Evolutionary conservation across 2,888 invertebrate genomes (phyloP).

Genomic region (Entomobrya proxima): DNA sequence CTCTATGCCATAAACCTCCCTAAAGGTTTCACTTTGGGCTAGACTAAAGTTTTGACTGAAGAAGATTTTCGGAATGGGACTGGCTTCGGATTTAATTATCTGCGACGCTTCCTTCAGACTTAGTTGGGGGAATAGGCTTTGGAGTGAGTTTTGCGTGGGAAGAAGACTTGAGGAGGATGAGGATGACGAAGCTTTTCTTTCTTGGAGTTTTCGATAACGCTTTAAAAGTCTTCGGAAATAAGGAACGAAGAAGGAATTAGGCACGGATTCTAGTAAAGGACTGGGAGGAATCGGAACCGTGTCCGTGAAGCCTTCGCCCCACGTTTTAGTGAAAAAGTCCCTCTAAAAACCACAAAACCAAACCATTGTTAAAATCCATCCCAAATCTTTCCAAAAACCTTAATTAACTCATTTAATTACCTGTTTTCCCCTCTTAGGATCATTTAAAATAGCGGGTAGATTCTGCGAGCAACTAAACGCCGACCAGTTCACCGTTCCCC

Average conservation of each 20-base stretch:
- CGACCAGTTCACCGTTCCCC: too few species aligned
- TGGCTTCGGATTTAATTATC: slow-evolving; percentile 72
- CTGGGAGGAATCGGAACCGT: slow-evolving; percentile 77
- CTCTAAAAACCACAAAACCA: too few species aligned
- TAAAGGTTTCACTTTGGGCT: slow-evolving; percentile 88
- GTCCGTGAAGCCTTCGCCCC: too few species aligned
- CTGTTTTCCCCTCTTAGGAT: too few species aligned
- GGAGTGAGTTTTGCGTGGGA: slow-evolving; percentile 67
- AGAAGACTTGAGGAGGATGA: slow-evolving; percentile 2
- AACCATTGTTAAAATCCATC: too few species aligned
- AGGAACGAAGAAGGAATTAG: slow-evolving; percentile 88
- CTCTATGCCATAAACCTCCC: slow-evolving; percentile 87
- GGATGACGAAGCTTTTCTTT: slow-evolving; percentile 72
- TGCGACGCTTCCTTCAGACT: slow-evolving; percentile 70
- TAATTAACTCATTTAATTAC: too few species aligned
- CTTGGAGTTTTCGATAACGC: slow-evolving; percentile 73
- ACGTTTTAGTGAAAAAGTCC: too few species aligned
- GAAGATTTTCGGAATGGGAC: slow-evolving; percentile 90
- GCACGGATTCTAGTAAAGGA: slow-evolving; percentile 90
- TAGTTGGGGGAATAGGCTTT: slow-evolving; percentile 72
- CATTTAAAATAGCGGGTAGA: too few species aligned
- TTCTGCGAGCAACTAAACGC: too few species aligned
- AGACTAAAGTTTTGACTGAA: slow-evolving; percentile 87
- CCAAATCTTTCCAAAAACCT: too few species aligned
- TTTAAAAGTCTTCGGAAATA: slow-evolving; percentile 86